These are phyloP conservation scores for Odontesthes bonariensis DNA, from an alignment of 2,113 vertebrate genomes.

Conservation along the genomic window DNA sequence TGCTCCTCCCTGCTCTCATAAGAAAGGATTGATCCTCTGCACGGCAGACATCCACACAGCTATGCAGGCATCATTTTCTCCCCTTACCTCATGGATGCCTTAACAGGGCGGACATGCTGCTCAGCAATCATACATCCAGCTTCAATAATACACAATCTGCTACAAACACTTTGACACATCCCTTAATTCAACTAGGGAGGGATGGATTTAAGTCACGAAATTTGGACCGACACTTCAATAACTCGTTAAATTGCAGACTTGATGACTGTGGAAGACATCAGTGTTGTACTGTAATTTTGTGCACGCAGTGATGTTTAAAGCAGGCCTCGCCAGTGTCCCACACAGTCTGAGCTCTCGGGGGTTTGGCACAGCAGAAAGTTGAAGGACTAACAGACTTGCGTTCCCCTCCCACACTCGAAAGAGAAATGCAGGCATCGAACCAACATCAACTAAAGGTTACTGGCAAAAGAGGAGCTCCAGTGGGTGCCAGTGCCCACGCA, in stretches of 20 bases:
- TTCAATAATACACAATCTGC: constrained; percentile 23
- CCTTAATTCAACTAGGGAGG: constrained; percentile 29
- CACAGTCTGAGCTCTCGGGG: constrained; percentile 45
- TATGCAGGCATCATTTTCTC: neutral
- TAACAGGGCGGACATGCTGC: constrained; percentile 42
- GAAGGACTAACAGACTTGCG: constrained; percentile 14
- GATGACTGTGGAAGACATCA: constrained; percentile 29
- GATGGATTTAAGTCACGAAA: constrained; percentile 18
- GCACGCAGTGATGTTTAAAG: constrained; percentile 23
- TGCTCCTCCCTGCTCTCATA: constrained; percentile 22
- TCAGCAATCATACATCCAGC: constrained; percentile 36
- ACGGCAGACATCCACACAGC: constrained; percentile 12
- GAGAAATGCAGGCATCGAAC: constrained; percentile 41
- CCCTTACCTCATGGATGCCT: constrained; percentile 62
- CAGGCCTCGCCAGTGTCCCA: constrained; percentile 32
- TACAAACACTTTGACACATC: constrained; percentile 21
- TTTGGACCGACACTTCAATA: constrained; percentile 32
- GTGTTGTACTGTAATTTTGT: constrained; percentile 1
- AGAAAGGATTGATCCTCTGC: constrained; percentile 32
- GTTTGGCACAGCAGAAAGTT: constrained; percentile 45
- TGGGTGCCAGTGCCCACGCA: constrained; percentile 9
- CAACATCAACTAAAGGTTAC: constrained; percentile 21
- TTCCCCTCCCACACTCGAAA: constrained; percentile 32
- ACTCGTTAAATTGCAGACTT: constrained; percentile 9
- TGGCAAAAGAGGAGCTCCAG: constrained; percentile 10